Conservation (phyloP, 1,140 invertebrate genomes). For the Gryllus bimaculatus region DNA sequence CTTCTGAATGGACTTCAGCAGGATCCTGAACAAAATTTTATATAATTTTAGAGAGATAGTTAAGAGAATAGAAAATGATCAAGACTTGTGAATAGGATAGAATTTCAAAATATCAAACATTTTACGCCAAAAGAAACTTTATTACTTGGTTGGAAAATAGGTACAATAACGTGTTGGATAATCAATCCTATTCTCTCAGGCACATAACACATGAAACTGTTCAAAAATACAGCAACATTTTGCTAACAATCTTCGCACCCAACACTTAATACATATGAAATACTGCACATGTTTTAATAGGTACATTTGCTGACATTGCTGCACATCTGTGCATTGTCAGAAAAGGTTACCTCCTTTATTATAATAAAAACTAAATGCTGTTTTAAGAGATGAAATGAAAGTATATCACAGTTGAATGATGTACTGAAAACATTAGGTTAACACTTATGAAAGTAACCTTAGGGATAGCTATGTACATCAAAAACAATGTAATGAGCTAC, state of each 20-base stretch:
- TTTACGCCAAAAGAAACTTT: not conserved
- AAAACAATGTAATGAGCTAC: no score
- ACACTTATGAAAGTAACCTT: not conserved
- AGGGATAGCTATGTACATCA: no score
- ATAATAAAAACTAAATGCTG: not conserved
- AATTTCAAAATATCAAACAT: no score
- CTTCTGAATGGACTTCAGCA: no score
- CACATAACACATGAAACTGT: not conserved
- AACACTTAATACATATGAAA: not conserved
- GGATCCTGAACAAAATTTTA: no score
- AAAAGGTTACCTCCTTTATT: not conserved
- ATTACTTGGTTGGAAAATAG: not conserved
- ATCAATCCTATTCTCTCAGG: not conserved
- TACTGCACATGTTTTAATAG: not conserved
- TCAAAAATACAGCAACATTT: not conserved
- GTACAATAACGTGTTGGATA: not conserved
- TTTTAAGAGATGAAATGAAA: not conserved
- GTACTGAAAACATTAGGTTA: not conserved
- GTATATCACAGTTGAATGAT: not conserved
- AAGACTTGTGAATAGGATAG: no score
- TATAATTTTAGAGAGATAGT: no score
- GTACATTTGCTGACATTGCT: not conserved
- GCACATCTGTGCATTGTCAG: not conserved
- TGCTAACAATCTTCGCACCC: not conserved
- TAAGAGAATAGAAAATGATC: no score